A percentile compares a stretch with the other conserved stretches of the same genome.
Conservation (phyloP, 2,797 vertebrate species). For the Enteromius afrohamiltoni region DNA sequence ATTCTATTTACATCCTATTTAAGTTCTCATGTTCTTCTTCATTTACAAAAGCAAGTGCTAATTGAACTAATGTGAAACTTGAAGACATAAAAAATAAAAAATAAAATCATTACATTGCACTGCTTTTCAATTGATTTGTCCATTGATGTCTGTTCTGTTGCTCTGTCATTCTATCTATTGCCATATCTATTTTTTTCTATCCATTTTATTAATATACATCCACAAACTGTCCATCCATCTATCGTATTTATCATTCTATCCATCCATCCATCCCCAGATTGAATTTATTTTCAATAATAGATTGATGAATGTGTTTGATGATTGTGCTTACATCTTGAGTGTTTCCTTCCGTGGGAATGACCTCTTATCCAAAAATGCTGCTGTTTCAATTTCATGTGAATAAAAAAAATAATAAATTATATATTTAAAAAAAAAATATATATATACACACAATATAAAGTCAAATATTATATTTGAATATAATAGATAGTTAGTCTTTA, state of each 20-base stretch:
- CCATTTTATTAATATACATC: too few relatives aligned
- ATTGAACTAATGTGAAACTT: background rate
- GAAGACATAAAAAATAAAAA: background rate
- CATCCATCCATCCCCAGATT: background rate
- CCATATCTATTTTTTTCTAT: too few relatives aligned
- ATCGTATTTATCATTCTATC: background rate
- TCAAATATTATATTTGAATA: background rate
- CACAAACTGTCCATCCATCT: background rate
- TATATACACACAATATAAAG: background rate
- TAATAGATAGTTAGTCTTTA: background rate
- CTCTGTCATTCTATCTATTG: background rate
- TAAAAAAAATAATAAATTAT: too few relatives aligned
- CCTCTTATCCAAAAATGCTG: too few relatives aligned
- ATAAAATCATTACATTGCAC: too few relatives aligned
- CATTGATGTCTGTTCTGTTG: too few relatives aligned
- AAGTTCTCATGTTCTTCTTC: background rate
- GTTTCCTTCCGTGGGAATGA: too few relatives aligned
- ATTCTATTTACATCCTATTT: background rate
- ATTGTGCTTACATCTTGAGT: too few relatives aligned
- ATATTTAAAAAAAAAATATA: too few relatives aligned
- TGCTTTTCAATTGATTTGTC: background rate
- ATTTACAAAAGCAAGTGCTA: background rate
- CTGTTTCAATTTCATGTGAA: background rate
- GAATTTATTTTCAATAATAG: too few relatives aligned
- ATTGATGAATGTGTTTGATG: too few relatives aligned